Evolutionary conservation across 2,797 vertebrate species (phyloP).

Genomic region (Botia kubotai): DNA sequence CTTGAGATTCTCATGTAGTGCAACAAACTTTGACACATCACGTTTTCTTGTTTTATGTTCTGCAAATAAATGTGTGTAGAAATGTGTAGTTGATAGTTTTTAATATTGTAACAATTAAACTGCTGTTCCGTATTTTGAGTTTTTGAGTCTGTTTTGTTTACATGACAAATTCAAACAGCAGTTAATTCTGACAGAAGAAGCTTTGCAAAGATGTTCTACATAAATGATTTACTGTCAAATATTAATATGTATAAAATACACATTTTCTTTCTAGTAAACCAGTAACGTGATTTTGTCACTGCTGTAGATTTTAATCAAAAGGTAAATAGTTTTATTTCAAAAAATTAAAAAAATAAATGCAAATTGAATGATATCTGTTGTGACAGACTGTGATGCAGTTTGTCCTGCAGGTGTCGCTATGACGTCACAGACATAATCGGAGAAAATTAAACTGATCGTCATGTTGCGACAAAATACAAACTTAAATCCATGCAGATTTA

Average conservation of each 20-base stretch:
- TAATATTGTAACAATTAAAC: slow-evolving; percentile 30
- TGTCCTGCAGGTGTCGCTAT: slow-evolving; percentile 12
- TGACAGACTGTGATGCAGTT: too few species aligned
- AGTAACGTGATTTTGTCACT: background rate
- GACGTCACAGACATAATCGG: background rate
- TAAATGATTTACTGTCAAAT: background rate
- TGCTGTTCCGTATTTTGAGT: slow-evolving; percentile 1
- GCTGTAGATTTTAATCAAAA: too few species aligned
- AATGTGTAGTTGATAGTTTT: slow-evolving; percentile 31
- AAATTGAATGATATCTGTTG: background rate
- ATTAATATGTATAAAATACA: too few species aligned
- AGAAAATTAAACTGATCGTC: background rate
- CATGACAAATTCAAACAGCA: too few species aligned
- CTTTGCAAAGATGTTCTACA: background rate
- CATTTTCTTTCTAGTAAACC: background rate
- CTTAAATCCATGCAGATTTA: too few species aligned
- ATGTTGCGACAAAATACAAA: too few species aligned
- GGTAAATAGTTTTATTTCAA: too few species aligned
- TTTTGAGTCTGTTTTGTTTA: background rate
- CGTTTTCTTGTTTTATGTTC: slow-evolving; percentile 17
- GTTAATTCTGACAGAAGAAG: too few species aligned
- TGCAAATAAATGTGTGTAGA: slow-evolving; percentile 56
- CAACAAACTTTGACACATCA: background rate
- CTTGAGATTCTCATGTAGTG: background rate
- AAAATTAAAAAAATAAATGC: too few species aligned